Evolutionary conservation across 2,888 invertebrate genomes (phyloP), one percentile per base, ranked within the genome.

Genomic region (Cremastinae sp.): DNA sequence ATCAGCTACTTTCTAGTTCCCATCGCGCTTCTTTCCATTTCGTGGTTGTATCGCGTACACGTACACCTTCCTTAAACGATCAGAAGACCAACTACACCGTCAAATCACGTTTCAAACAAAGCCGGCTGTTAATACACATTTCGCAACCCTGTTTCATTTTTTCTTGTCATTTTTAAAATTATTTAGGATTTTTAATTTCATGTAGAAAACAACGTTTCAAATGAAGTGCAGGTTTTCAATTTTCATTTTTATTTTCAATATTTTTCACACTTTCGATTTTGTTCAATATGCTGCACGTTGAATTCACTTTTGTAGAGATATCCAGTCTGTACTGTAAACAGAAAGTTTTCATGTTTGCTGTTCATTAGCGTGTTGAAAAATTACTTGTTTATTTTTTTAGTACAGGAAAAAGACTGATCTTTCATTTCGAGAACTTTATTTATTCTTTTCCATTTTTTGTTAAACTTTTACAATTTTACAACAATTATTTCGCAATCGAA

Each of bases 1-100:
- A 72, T 72, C 62, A 35, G 68, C 68, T 16, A 75, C 72, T 75
- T 75, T 75, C 75, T 72, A 58, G 68, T 75, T 75, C 72, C 75
- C 75, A 72, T 75, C 56, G 75, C 53, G 51, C 45, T 20, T 56
- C 53, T 61, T 61, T 61, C 43, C 59, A 70, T 70, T 59, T 22
- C 49, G 58, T 47, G 28, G 5, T 5, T 47, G 58, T 58, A 65
- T 45, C 55, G 66, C 35, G 56, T 56, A 56, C 56, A 68, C 56
- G 66, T 56, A 37, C 37, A 41, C 22, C 14, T 37, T 16, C 47
- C 18, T 10, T 20, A 39, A 41, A 20, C 61, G 43, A 56, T 14
- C 47, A 75, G 49, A 55, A 49, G 65, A 47, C 51, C 22, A 56
- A 8, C 28, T 28, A 28, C 5, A 28, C 28, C 53, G 58, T 47